Percentiles rank a stretch among this genome's conserved stretches.
phyloP scores from a whole-genome alignment of 2,797 vertebrate genomes.

The Eutrigla gurnardus region DNA sequence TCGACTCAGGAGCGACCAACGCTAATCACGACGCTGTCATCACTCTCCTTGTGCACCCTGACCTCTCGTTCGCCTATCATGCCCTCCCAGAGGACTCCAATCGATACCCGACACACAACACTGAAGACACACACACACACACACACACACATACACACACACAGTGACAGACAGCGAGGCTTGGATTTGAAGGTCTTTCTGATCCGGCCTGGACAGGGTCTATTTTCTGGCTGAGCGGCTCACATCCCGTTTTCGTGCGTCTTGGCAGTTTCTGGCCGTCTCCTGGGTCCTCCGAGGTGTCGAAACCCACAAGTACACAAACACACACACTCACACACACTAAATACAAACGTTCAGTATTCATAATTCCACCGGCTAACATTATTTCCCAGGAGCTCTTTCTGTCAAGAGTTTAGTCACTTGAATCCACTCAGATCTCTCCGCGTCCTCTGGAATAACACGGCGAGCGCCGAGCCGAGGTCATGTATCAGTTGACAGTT shows the following conservation, averaged over 20 bases:
- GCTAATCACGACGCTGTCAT: slow-evolving; percentile 52
- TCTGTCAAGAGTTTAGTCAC: slow-evolving; percentile 71
- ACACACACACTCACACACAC: slow-evolving; percentile 34
- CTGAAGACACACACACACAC: slow-evolving; percentile 30
- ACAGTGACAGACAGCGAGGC: slow-evolving; percentile 52
- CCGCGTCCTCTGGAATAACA: slow-evolving; percentile 74
- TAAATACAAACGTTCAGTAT: slow-evolving; percentile 69
- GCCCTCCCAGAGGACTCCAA: slow-evolving; percentile 44
- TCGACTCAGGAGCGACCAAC: slow-evolving; percentile 6
- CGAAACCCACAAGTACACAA: slow-evolving; percentile 35
- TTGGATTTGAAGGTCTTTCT: slow-evolving; percentile 59
- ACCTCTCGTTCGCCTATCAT: slow-evolving; percentile 44
- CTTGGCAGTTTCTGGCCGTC: slow-evolving; percentile 79
- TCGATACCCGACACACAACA: slow-evolving; percentile 55
- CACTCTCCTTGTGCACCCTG: slow-evolving; percentile 38
- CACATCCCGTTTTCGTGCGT: slow-evolving; percentile 74
- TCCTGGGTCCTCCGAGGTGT: slow-evolving; percentile 64
- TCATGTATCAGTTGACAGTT: slow-evolving; percentile 82
- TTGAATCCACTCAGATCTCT: slow-evolving; percentile 73
- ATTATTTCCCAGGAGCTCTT: slow-evolving; percentile 72
- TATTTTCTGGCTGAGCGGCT: slow-evolving; percentile 77
- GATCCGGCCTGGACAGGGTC: slow-evolving; percentile 59
- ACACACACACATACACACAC: neutral
- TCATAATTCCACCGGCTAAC: slow-evolving; percentile 68
- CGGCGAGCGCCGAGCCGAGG: slow-evolving; percentile 73